Conservation (phyloP, 2,888 invertebrate species). For the Perizoma affinitatum region DNA sequence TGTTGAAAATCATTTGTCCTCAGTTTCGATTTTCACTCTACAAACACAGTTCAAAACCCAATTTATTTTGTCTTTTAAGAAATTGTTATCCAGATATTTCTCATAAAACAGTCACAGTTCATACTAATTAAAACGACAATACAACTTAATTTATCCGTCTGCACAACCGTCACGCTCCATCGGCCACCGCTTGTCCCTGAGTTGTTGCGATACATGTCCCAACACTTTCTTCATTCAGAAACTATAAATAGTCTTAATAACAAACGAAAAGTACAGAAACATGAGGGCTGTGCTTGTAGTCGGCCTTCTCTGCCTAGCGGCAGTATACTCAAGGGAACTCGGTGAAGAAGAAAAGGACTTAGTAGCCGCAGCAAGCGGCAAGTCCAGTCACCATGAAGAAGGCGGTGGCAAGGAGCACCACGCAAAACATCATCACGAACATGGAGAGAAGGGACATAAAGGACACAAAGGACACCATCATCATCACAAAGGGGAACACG, state of each 20-base stretch:
- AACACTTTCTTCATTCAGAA: constrained; percentile 71
- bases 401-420: constrained; percentile 78
- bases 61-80: neutral
- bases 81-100: constrained; percentile 4
- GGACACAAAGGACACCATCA: constrained; percentile 79
- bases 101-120: constrained; percentile 14
- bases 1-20: too few relatives aligned
- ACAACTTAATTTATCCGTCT: constrained; percentile 50
- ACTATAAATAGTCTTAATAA: constrained; percentile 72
- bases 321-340: constrained; percentile 66
- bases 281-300: constrained; percentile 71
- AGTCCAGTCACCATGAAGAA: constrained; percentile 66
- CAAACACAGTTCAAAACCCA: too few relatives aligned
- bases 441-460: constrained; percentile 72
- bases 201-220: constrained; percentile 63
- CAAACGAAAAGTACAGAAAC: constrained; percentile 53
- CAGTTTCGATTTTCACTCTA: too few relatives aligned
- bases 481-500: constrained; percentile 76
- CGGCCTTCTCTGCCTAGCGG: constrained; percentile 71
- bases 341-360: constrained; percentile 71
- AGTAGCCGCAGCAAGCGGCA: constrained; percentile 72
- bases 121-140: constrained; percentile 44
- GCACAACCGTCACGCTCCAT: constrained; percentile 66
- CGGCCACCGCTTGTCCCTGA: constrained; percentile 65
- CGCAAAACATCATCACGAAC: constrained; percentile 73